These are phyloP conservation scores for Gambelia wislizenii DNA, from an alignment of 2,797 vertebrate genomes.

Conservation along the genomic window DNA sequence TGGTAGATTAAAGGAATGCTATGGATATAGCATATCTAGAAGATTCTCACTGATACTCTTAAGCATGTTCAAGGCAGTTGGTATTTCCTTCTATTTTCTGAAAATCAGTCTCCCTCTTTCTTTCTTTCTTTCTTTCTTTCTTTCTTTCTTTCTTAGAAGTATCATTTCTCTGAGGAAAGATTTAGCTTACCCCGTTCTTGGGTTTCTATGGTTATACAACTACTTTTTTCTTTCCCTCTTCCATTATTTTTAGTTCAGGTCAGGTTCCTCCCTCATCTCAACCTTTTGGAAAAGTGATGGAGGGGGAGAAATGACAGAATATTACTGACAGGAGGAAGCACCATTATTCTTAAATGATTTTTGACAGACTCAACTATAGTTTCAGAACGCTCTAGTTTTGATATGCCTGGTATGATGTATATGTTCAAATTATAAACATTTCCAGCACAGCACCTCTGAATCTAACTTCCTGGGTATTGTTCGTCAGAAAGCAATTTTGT, in stretches of 20 bases:
- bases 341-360: conserved; percentile 27
- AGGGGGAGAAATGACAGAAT: conserved; percentile 2
- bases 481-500: conserved; percentile 16
- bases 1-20: no score
- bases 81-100: background rate
- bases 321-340: conserved; percentile 28
- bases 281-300: background rate
- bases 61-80: background rate
- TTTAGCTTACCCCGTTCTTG: background rate
- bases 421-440: conserved; percentile 43
- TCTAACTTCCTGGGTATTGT: conserved; percentile 25
- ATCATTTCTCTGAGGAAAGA: background rate
- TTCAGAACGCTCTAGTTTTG: conserved; percentile 11
- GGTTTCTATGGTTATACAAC: background rate
- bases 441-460: conserved; percentile 10
- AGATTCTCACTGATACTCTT: background rate
- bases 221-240: background rate
- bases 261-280: background rate
- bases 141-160: background rate
- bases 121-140: background rate
- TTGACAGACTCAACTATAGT: conserved; percentile 7
- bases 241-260: background rate
- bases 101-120: background rate
- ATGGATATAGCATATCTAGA: no score
- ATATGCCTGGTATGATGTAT: conserved; percentile 17